These are phyloP conservation scores for Nasonia vitripennis DNA, from an alignment of 1,140 invertebrate genomes.

Conservation along the genomic window DNA sequence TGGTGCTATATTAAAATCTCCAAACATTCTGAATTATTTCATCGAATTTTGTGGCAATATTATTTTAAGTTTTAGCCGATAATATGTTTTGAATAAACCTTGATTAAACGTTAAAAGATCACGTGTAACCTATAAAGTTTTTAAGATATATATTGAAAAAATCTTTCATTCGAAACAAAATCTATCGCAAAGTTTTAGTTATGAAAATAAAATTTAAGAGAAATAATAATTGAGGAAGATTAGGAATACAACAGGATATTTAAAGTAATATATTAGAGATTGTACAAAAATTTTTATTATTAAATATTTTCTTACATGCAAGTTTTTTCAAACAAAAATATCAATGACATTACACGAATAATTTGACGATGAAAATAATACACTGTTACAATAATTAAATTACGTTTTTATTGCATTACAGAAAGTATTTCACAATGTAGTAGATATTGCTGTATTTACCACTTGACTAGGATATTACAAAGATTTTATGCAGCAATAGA, in stretches of 20 bases:
- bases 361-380: constrained; percentile 1
- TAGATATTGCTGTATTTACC: background rate
- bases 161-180: too few relatives aligned
- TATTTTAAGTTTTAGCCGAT: too few relatives aligned
- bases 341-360: constrained; percentile 25
- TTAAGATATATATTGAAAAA: too few relatives aligned
- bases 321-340: background rate
- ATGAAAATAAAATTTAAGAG: too few relatives aligned
- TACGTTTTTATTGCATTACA: background rate
- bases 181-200: too few relatives aligned
- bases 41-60: too few relatives aligned
- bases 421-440: background rate
- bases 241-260: background rate
- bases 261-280: background rate
- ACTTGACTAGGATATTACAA: constrained; percentile 28
- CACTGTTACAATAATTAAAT: background rate
- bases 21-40: too few relatives aligned
- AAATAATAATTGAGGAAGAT: too few relatives aligned
- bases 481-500: background rate
- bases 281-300: constrained; percentile 34
- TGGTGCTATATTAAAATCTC: too few relatives aligned
- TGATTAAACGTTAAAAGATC: too few relatives aligned
- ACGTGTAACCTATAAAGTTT: too few relatives aligned
- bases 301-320: constrained; percentile 13
- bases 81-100: too few relatives aligned